These are phyloP conservation scores for Echeneis naucrates DNA, from an alignment of 2,797 vertebrate species.

Conservation along the genomic window DNA sequence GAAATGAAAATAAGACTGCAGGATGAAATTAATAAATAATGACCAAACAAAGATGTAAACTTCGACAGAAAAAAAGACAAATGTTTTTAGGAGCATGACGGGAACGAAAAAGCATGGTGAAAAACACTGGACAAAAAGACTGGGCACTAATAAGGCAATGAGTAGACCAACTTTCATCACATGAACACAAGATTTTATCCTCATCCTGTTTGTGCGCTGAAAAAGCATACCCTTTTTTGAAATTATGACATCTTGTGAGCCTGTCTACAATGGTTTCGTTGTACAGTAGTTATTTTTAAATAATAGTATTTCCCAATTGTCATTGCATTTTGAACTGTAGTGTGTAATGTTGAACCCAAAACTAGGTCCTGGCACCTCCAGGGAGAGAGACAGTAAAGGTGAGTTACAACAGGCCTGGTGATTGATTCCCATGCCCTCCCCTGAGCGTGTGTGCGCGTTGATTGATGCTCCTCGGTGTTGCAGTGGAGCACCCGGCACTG, in stretches of 20 bases:
- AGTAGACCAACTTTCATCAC: too few relatives aligned
- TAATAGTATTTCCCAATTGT: not conserved
- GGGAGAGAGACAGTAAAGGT: not conserved
- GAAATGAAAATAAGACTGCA: not conserved
- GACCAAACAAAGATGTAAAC: not conserved
- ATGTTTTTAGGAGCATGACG: too few relatives aligned
- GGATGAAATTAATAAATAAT: not conserved
- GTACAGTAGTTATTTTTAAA: too few relatives aligned
- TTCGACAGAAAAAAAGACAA: too few relatives aligned
- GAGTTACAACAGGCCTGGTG: not conserved
- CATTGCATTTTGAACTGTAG: not conserved
- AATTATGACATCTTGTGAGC: too few relatives aligned
- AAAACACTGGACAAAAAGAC: not conserved
- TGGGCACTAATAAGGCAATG: too few relatives aligned
- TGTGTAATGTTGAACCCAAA: not conserved
- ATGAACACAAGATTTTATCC: too few relatives aligned
- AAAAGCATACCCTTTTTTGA: too few relatives aligned
- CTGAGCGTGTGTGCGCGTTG: not conserved
- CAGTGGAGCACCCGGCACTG: constrained; percentile 25
- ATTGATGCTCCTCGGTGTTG: constrained; percentile 29
- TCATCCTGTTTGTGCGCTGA: too few relatives aligned
- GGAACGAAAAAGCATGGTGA: not conserved
- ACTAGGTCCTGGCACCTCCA: not conserved
- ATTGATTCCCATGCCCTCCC: constrained; percentile 11
- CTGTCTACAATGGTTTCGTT: too few relatives aligned